Conservation (phyloP, 2,113 vertebrate species). For the Xerus inauris region DNA sequence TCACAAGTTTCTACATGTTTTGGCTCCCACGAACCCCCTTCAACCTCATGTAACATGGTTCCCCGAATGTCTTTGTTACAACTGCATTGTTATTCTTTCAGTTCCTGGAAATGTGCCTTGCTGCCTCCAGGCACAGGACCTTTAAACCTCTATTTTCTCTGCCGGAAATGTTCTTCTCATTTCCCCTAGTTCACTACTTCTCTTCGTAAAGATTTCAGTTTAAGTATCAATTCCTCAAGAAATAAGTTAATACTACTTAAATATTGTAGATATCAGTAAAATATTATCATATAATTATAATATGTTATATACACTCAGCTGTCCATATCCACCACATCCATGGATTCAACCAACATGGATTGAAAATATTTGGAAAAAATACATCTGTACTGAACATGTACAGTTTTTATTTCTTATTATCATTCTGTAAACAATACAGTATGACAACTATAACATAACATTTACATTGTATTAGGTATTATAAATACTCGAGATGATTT, state of each 20-base stretch:
- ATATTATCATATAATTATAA: not conserved
- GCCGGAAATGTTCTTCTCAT: not conserved
- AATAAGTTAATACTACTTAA: slow-evolving; percentile 25
- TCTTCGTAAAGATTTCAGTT: not conserved
- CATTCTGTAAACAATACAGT: not conserved
- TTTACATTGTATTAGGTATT: not conserved
- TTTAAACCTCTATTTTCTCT: not conserved
- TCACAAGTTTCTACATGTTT: not conserved
- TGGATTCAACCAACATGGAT: not conserved
- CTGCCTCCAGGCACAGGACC: not conserved
- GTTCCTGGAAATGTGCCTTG: not conserved
- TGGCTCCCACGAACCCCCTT: not conserved
- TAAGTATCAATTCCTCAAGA: not conserved
- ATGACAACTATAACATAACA: not conserved
- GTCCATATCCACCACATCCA: not conserved
- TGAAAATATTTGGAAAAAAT: not conserved
- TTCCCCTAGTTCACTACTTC: not conserved
- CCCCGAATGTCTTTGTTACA: not conserved
- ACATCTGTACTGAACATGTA: not conserved
- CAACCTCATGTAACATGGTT: not conserved
- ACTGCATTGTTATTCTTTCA: not conserved
- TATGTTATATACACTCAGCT: not conserved
- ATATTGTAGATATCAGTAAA: not conserved
- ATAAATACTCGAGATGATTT: not conserved
- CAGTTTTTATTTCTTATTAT: not conserved